Evolutionary conservation across 2,113 vertebrate genomes (phyloP).

Genomic region (Corvus cornix): DNA sequence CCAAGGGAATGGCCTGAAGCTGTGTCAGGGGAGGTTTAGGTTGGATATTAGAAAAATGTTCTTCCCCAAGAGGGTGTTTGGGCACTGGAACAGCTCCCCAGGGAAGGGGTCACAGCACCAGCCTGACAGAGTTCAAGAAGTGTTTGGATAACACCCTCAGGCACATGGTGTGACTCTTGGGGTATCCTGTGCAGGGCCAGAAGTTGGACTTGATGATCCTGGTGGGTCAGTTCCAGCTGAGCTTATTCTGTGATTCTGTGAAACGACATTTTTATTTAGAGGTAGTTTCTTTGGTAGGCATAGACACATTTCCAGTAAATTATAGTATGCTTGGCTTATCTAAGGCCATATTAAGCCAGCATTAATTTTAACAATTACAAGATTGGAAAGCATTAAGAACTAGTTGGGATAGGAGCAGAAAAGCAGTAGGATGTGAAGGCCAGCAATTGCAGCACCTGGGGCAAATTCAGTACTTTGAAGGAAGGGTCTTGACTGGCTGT

Average conservation of each 20-base stretch:
- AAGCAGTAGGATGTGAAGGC: neutral
- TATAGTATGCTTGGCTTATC: neutral
- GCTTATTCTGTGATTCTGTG: neutral
- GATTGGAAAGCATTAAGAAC: neutral
- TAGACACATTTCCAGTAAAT: neutral
- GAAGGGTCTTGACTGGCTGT: neutral
- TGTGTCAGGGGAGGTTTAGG: neutral
- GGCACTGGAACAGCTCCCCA: neutral
- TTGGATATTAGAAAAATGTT: neutral
- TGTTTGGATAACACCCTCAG: fast-evolving
- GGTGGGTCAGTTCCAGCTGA: neutral
- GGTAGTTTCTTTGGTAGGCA: neutral
- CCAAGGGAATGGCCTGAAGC: neutral
- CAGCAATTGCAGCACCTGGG: neutral
- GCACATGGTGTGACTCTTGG: neutral
- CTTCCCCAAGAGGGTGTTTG: fast-evolving
- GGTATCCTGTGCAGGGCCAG: neutral
- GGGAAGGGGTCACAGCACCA: neutral
- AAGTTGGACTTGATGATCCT: fast-evolving
- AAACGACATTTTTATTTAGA: neutral
- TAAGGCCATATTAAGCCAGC: neutral
- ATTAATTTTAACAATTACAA: neutral
- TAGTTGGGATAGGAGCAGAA: neutral
- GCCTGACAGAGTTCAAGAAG: neutral
- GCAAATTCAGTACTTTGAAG: neutral